Evolutionary conservation across 2,797 vertebrate species (phyloP).

Genomic region (Diplodus puntazzo): DNA sequence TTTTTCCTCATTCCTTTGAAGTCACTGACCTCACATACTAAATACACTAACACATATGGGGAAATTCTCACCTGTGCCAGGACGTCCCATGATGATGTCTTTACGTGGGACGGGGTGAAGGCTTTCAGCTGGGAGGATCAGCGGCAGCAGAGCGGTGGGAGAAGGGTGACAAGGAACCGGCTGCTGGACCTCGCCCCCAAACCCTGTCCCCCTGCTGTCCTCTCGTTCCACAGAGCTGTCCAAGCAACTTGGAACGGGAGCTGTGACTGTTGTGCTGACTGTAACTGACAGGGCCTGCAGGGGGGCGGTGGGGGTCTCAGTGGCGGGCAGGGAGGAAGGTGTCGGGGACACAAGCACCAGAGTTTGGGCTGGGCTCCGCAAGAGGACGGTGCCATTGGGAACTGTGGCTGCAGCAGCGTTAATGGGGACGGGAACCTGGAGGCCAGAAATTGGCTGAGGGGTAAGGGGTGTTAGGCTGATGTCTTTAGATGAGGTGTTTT

Average conservation of each 20-base stretch:
- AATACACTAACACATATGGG: constrained; percentile 23
- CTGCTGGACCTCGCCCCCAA: constrained; percentile 88
- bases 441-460: constrained; percentile 76
- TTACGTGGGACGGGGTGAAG: constrained; percentile 92
- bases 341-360: constrained; percentile 85
- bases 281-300: constrained; percentile 83
- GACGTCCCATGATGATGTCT: constrained; percentile 95
- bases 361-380: constrained; percentile 84
- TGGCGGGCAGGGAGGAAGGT: constrained; percentile 76
- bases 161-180: constrained; percentile 94
- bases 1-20: constrained; percentile 3
- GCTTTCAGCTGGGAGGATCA: constrained; percentile 91
- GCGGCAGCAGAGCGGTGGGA: constrained; percentile 92
- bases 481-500: constrained; percentile 71
- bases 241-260: constrained; percentile 66
- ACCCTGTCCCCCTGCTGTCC: constrained; percentile 74
- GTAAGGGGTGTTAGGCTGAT: constrained; percentile 63
- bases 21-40: constrained; percentile 19
- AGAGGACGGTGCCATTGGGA: constrained; percentile 81
- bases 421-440: constrained; percentile 89
- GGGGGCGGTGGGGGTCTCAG: constrained; percentile 64
- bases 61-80: constrained; percentile 91
- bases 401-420: constrained; percentile 84
- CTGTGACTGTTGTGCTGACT: constrained; percentile 77
- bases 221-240: constrained; percentile 67